phyloP scores from a whole-genome alignment of 2,888 invertebrate species.

The Caenorhabditis imperialis region DNA sequence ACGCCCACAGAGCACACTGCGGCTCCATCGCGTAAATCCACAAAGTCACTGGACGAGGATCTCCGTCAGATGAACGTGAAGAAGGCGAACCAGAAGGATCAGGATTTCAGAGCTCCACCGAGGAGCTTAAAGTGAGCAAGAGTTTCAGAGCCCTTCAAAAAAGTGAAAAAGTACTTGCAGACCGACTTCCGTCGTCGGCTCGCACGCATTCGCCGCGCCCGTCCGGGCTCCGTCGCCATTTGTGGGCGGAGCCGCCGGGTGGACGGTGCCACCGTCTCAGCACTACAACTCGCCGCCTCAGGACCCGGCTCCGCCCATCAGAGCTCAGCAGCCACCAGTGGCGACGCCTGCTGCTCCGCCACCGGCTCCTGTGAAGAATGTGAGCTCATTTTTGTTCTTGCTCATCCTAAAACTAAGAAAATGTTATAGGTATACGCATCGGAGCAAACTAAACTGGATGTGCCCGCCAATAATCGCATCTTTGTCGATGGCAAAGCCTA shows the following conservation, averaged over 20 bases:
- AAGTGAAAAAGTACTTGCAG: conserved; percentile 7
- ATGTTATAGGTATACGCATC: conserved; percentile 49
- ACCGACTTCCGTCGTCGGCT: conserved; percentile 44
- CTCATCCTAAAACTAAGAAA: conserved; percentile 1
- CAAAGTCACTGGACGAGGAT: conserved; percentile 31
- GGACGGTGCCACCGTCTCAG: conserved; percentile 1
- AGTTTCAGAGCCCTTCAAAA: not conserved
- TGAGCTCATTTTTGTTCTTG: conserved; percentile 2
- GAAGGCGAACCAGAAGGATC: conserved; percentile 12
- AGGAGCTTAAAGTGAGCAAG: conserved; percentile 21
- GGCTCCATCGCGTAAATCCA: conserved; percentile 34
- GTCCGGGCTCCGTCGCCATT: conserved; percentile 7
- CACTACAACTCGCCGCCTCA: conserved; percentile 19
- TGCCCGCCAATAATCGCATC: conserved; percentile 77
- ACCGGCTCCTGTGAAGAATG: conserved; percentile 9
- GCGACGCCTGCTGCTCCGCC: conserved; percentile 4
- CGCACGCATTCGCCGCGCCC: conserved; percentile 41
- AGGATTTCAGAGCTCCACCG: conserved; percentile 9
- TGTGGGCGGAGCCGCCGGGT: not conserved
- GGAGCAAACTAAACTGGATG: conserved; percentile 68
- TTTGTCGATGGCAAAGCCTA: conserved; percentile 78
- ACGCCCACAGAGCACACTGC: conserved; percentile 20
- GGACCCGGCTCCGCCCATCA: conserved; percentile 18
- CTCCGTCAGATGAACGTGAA: conserved; percentile 18
- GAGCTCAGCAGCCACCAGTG: conserved; percentile 10